These are phyloP conservation scores for Idris sp. DNA, from an alignment of 1,140 invertebrate species.

Conservation along the genomic window DNA sequence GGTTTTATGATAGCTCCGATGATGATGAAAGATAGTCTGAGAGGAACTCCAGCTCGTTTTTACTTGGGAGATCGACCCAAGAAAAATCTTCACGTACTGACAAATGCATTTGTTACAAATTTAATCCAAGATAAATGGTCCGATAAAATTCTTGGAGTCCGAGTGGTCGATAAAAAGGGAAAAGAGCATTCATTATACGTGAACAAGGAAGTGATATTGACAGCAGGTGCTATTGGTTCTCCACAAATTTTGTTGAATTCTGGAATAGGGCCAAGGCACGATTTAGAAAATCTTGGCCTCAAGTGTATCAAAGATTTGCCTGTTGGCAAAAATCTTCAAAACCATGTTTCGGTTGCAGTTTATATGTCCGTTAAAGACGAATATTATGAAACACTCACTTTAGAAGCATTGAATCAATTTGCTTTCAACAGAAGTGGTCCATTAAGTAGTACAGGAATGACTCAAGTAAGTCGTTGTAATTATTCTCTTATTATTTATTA, in stretches of 20 bases:
- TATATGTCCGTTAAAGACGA: slow-evolving; percentile 72
- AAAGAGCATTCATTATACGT: slow-evolving; percentile 61
- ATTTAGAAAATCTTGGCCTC: slow-evolving; percentile 78
- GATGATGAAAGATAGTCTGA: slow-evolving; percentile 79
- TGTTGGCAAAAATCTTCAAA: slow-evolving; percentile 81
- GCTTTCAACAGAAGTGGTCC: slow-evolving; percentile 72
- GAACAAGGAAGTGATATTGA: slow-evolving; percentile 82
- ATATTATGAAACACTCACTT: slow-evolving; percentile 68
- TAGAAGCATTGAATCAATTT: slow-evolving; percentile 72
- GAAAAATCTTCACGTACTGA: slow-evolving; percentile 75
- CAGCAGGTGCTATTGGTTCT: slow-evolving; percentile 84
- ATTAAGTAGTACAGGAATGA: slow-evolving; percentile 76
- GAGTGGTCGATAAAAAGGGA: slow-evolving; percentile 78
- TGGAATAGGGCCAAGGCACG: slow-evolving; percentile 82
- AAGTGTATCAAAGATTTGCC: slow-evolving; percentile 77
- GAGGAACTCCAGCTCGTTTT: slow-evolving; percentile 79
- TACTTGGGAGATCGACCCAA: slow-evolving; percentile 74
- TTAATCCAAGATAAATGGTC: slow-evolving; percentile 76
- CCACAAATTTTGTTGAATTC: slow-evolving; percentile 84
- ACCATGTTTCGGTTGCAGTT: slow-evolving; percentile 77
- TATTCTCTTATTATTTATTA: too few species aligned
- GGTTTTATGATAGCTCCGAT: slow-evolving; percentile 80
- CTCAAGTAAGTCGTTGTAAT: too few species aligned
- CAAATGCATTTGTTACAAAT: slow-evolving; percentile 75
- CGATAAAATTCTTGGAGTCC: slow-evolving; percentile 80